Percentiles rank a stretch among this genome's conserved stretches.
phyloP scores from a whole-genome alignment of 2,797 vertebrate species.

The Helarctos malayanus region DNA sequence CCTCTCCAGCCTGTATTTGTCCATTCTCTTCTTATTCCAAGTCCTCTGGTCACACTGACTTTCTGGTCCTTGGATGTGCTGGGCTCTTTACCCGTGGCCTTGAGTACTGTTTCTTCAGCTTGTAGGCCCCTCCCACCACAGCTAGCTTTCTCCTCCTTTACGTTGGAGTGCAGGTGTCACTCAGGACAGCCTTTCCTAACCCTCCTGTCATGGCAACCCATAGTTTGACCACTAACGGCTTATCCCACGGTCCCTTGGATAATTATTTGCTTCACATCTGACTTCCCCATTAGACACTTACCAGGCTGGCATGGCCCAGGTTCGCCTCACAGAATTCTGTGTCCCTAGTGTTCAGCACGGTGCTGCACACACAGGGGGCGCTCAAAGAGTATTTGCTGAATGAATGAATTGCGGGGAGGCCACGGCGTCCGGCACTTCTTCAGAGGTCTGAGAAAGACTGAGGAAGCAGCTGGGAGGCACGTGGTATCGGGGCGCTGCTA shows the following conservation, averaged over 20 bases:
- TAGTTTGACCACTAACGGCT: not conserved
- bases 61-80: not conserved
- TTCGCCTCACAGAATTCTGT: slow-evolving; percentile 6
- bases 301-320: not conserved
- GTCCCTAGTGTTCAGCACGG: not conserved
- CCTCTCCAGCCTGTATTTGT: not conserved
- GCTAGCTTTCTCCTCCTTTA: not conserved
- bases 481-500: not conserved
- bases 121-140: not conserved
- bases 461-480: not conserved
- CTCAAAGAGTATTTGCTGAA: not conserved
- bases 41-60: not conserved
- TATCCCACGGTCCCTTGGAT: not conserved
- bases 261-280: not conserved
- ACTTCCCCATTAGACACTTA: not conserved
- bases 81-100: not conserved
- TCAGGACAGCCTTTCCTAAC: not conserved
- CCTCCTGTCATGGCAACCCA: not conserved
- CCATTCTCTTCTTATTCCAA: not conserved
- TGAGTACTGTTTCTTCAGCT: not conserved
- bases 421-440: not conserved
- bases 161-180: not conserved
- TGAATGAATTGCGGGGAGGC: not conserved
- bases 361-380: not conserved
- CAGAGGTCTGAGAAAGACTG: not conserved